Evolutionary conservation across 2,797 vertebrate species (phyloP), one percentile per base, ranked within the genome.

Genomic region (Sebastolobus altivelis): DNA sequence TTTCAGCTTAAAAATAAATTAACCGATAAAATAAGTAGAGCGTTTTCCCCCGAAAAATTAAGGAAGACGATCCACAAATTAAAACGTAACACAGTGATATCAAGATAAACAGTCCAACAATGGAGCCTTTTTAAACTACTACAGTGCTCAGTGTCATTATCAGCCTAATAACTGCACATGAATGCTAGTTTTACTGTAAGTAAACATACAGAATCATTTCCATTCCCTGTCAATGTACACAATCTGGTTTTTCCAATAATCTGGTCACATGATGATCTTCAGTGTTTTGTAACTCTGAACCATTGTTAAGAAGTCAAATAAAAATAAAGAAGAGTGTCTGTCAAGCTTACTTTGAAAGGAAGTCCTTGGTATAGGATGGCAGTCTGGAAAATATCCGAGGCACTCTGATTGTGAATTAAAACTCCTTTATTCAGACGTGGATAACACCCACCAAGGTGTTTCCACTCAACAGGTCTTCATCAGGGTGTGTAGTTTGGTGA

Each of bases 21-120:
- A 55, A 75, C 35, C n/a, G 16, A 54, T 54, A 54, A 54, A 54
- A 54, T 58, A 49, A 49, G 38, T 25, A 33, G 29, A 54, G 38
- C 8, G 31, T 10, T 56, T 69, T 67, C 3, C 7, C 2, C 54
- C 18, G 16, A 13, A 66, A 72, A 84, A 72, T 46, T 31, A 46
- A 86, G 86, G 80, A 90, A 82, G 86, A 90, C 81, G 29, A 76
- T 85, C 69, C 77, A 66, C 66, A 62, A 76, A 79, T 82, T 52
- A 86, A 74, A 84, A 70, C 60, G 16, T 10, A 22, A 65, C 43
- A 71, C 56, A 77, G 72, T 72, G 56, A 20, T 38, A 16, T 49
- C 22, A 37, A 31, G 49, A 25, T 33, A 38, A 65, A 85, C 72
- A 52, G 55, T 66, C 65, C 46, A 0, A 49, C 46, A 49, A 20